Base-by-base conservation (phyloP, 92 coral and sea anemone species). In the Umimayanthus kanabou region DNA sequence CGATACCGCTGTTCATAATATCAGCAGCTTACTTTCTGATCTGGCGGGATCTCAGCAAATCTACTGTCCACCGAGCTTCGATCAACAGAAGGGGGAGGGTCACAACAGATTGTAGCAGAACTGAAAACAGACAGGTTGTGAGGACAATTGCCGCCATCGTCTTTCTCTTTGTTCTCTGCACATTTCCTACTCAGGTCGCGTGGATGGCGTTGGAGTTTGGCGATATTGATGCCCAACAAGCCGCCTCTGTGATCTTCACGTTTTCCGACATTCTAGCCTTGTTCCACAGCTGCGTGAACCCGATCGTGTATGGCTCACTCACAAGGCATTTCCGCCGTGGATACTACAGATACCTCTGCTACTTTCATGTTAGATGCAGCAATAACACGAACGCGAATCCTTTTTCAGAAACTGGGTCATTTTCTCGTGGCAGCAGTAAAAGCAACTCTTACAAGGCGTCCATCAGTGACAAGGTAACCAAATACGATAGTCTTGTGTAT, bases 121-220 rank as follows among this genome's bases (percentile, higher is more conserved):
- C 88, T 25, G 99, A 97, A 84, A 94, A 96, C 80, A 89, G 85
- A 15, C 95, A 94, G 87, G 96, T 97, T 10, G 92, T 94, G 1
- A 95, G 92, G 79, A 94, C 98, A 20, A 88, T 97, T 73, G 95
- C 96, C 20, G 90, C 94, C 8, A 94, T 97, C 20, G 98, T 96
- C 6, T 65, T 94, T 29, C 87, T 92, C 57, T 97, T 97, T 69
- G 98, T 98, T 4, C 39, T 97, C 20, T 93, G 98, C 37, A 90
- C 96, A 66, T 90, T 97, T 50, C 99, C 99, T 23, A 93, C 95
- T 23, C 93, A 96, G 64, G 92, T 97, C 6, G 91, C 94, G 4
- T 97, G 99, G 99, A 90, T 97, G 91, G 89, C 93, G 82, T 29
- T 76, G 7, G 99, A 95, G 79, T 97, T 97, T 65, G 96, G 98